phyloP scores from a whole-genome alignment of 1,140 invertebrate genomes.

The Andrena cerasifolii region DNA sequence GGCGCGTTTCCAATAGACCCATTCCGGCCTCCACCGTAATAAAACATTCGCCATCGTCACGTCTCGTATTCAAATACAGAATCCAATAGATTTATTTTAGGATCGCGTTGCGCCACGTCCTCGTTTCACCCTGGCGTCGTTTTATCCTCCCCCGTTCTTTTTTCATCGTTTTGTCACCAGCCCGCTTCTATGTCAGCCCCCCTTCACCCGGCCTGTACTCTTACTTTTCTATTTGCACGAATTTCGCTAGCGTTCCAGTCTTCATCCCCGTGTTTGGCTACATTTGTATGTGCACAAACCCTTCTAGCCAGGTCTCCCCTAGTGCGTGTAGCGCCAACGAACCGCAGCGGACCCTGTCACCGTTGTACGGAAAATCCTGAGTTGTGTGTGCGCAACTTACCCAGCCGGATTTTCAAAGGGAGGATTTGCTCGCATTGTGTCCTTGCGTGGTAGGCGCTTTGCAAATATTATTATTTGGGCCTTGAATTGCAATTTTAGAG shows the following conservation, averaged over 20 bases:
- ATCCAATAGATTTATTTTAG: constrained; percentile 47
- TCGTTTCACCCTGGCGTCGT: constrained; percentile 20
- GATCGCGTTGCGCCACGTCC: constrained; percentile 16
- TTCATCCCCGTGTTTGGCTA: constrained; percentile 1
- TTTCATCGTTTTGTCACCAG: constrained; percentile 43
- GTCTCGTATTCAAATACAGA: constrained; percentile 35
- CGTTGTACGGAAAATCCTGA: constrained; percentile 68
- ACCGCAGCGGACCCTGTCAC: constrained; percentile 58
- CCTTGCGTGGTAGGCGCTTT: no score
- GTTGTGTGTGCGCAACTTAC: constrained; percentile 61
- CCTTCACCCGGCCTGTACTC: not conserved
- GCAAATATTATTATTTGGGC: no score
- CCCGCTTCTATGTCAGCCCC: constrained; percentile 35
- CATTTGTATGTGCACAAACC: constrained; percentile 7
- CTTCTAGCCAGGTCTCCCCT: constrained; percentile 4
- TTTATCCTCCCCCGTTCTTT: not conserved
- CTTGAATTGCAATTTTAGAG: no score
- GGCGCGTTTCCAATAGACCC: constrained; percentile 1
- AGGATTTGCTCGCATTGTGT: constrained; percentile 12
- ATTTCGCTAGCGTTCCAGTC: constrained; percentile 25
- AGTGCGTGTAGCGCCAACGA: constrained; percentile 61
- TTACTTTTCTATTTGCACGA: constrained; percentile 38
- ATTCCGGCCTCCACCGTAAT: constrained; percentile 12
- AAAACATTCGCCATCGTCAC: constrained; percentile 30
- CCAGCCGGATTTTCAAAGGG: constrained; percentile 65